Percentiles rank a stretch among this genome's conserved stretches.
phyloP scores from a whole-genome alignment of 2,888 invertebrate species.

The Pandemis cinnamomeana region DNA sequence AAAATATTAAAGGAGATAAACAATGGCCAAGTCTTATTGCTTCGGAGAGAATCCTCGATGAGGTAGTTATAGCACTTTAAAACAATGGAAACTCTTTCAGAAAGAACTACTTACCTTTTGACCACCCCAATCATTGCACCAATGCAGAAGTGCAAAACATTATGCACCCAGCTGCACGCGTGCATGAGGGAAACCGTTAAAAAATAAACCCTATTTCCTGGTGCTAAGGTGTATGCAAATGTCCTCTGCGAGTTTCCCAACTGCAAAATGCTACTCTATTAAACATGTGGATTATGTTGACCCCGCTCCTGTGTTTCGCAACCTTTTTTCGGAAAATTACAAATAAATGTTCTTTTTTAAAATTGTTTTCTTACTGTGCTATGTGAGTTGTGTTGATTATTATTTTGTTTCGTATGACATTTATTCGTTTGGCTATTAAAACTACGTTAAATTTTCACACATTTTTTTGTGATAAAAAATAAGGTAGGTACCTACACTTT shows the following conservation, averaged over 20 bases:
- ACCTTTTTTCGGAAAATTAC: constrained; percentile 30
- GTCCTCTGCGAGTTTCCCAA: constrained; percentile 20
- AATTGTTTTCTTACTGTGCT: not conserved
- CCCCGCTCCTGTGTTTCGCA: constrained; percentile 37
- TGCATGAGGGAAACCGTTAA: not conserved
- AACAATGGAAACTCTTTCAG: constrained; percentile 15
- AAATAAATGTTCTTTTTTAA: not conserved
- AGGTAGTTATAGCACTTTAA: not conserved
- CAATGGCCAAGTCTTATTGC: too few species aligned
- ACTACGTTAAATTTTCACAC: too few species aligned
- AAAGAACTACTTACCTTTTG: constrained; percentile 31
- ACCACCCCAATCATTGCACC: constrained; percentile 34
- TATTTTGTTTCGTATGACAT: too few species aligned
- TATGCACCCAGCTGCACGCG: not conserved
- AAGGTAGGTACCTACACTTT: too few species aligned
- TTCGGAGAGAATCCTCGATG: too few species aligned
- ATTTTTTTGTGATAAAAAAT: too few species aligned
- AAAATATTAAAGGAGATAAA: too few species aligned
- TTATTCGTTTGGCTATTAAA: too few species aligned
- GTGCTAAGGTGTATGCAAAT: not conserved
- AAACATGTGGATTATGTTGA: constrained; percentile 43
- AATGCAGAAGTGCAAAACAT: constrained; percentile 23
- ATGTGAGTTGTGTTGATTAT: not conserved
- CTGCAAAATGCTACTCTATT: constrained; percentile 39
- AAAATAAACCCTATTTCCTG: constrained; percentile 15